These are phyloP conservation scores for Clarias platycephalus DNA, from an alignment of 2,797 vertebrate genomes.

Conservation along the genomic window DNA sequence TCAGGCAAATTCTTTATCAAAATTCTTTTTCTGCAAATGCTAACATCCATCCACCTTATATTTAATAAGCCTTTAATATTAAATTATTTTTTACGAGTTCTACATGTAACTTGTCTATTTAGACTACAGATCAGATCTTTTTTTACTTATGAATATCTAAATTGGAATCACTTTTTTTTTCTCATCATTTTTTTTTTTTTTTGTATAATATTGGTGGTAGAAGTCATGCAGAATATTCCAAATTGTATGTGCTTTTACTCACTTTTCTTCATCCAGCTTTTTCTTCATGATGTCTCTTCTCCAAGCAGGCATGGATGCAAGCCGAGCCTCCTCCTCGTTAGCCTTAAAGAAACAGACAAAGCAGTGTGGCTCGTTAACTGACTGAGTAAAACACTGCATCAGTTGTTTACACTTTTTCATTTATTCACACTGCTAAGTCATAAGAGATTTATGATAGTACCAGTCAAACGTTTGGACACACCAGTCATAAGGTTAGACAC, in stretches of 20 bases:
- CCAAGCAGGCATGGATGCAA: conserved; percentile 95
- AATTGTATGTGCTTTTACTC: conserved; percentile 58
- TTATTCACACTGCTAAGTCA: background rate
- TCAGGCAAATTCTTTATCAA: no score
- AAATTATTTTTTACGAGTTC: background rate
- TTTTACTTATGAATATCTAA: background rate
- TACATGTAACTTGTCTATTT: background rate
- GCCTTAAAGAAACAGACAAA: conserved; percentile 70
- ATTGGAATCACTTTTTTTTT: background rate
- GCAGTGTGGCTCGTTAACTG: conserved; percentile 5
- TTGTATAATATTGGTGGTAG: background rate
- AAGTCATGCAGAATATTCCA: background rate
- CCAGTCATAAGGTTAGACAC: no score
- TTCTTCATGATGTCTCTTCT: conserved; percentile 95
- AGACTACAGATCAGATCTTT: background rate
- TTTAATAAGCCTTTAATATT: background rate
- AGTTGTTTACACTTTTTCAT: background rate
- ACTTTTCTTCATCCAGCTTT: conserved; percentile 96
- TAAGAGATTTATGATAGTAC: background rate
- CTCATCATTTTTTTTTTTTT: background rate
- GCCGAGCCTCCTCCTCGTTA: conserved; percentile 83
- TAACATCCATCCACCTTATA: no score
- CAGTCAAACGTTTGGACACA: no score
- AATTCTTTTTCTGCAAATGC: no score
- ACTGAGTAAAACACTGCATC: background rate